A percentile compares a stretch with the other conserved stretches of the same genome.
phyloP scores from a whole-genome alignment of 2,797 vertebrate species.

The Microctenopoma lineatum region DNA sequence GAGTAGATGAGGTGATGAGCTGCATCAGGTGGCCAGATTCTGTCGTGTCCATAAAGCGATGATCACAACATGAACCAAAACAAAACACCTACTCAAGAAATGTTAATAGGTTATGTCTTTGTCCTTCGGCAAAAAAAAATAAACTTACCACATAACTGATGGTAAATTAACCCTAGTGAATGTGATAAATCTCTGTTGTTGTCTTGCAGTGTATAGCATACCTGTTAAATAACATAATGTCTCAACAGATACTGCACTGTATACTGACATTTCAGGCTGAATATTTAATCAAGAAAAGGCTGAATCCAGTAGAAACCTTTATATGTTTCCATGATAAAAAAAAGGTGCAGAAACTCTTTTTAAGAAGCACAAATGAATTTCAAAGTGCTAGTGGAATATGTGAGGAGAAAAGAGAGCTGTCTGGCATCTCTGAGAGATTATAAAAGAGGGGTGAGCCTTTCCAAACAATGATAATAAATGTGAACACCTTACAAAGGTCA shows the following conservation, averaged over 20 bases:
- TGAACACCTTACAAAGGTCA: constrained; percentile 13
- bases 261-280: neutral
- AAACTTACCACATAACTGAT: too few species aligned
- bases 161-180: neutral
- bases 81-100: neutral
- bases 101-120: neutral
- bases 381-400: constrained; percentile 21
- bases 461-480: constrained; percentile 23
- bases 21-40: too few species aligned
- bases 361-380: constrained; percentile 16
- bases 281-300: neutral
- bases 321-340: neutral
- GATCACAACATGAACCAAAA: too few species aligned
- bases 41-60: too few species aligned
- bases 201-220: neutral
- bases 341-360: neutral
- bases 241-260: neutral
- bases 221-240: neutral
- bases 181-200: neutral
- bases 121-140: too few species aligned
- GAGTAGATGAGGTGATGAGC: too few species aligned
- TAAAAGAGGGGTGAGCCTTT: constrained; percentile 15
- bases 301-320: neutral
- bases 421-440: constrained; percentile 22
- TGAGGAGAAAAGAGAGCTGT: constrained; percentile 17